A percentile compares a stretch with the other conserved stretches of the same genome.
Conservation (phyloP, 92 coral and sea anemone genomes). For the Palythoa grandiflora region DNA sequence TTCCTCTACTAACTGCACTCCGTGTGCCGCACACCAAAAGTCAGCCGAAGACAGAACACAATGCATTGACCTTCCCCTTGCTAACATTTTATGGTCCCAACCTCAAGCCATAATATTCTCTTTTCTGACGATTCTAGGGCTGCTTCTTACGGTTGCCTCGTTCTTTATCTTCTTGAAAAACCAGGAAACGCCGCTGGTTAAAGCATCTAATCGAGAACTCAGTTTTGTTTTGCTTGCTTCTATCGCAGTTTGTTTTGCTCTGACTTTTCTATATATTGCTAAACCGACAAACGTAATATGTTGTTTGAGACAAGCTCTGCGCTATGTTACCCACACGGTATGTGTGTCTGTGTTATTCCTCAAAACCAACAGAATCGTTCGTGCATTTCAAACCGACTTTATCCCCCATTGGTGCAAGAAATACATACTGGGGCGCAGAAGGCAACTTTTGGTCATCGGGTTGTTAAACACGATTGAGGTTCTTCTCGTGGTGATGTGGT, state of each 20-base stretch:
- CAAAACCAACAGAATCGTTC: constrained; percentile 77
- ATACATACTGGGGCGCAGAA: constrained; percentile 54
- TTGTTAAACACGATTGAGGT: constrained; percentile 52
- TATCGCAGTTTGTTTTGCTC: constrained; percentile 66
- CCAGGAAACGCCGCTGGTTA: constrained; percentile 73
- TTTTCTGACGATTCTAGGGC: constrained; percentile 57
- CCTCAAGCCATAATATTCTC: constrained; percentile 50
- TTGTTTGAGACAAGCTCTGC: constrained; percentile 67
- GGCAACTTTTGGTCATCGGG: constrained; percentile 53
- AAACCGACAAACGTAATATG: constrained; percentile 68
- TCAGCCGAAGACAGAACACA: constrained; percentile 53
- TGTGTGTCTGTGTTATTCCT: constrained; percentile 77
- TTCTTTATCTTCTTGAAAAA: constrained; percentile 52
- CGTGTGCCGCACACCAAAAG: constrained; percentile 65
- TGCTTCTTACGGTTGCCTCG: constrained; percentile 46
- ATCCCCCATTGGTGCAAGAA: constrained; percentile 60
- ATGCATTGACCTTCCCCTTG: constrained; percentile 68
- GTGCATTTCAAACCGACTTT: constrained; percentile 70
- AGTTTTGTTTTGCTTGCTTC: constrained; percentile 67
- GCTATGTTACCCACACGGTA: constrained; percentile 73
- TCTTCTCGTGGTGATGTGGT: constrained; percentile 51
- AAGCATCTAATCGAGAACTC: constrained; percentile 82
- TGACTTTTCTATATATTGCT: constrained; percentile 69
- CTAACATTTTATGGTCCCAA: constrained; percentile 69
- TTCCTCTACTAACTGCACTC: constrained; percentile 68